These are phyloP conservation scores for Brachystomella parvula DNA, from an alignment of 1,140 invertebrate species.

Conservation along the genomic window DNA sequence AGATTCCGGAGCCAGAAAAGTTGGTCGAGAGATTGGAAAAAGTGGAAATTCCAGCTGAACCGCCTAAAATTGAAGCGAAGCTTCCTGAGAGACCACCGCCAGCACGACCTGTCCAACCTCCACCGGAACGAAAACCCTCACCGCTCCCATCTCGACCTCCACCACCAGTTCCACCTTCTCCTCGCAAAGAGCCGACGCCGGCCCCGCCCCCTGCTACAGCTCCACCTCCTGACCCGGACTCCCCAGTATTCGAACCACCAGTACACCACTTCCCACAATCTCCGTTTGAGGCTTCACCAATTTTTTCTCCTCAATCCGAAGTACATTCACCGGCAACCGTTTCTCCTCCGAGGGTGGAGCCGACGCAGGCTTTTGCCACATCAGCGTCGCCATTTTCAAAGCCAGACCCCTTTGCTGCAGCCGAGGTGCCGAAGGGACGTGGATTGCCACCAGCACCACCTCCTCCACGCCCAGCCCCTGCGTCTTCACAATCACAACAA, in stretches of 20 bases:
- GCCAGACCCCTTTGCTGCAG: background rate
- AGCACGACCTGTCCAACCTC: background rate
- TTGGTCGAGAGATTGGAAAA: background rate
- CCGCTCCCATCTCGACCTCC: background rate
- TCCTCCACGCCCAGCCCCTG: background rate
- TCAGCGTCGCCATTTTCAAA: background rate
- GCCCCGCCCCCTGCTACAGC: constrained; percentile 33
- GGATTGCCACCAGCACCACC: constrained; percentile 3
- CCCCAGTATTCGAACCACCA: background rate
- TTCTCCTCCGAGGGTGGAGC: constrained; percentile 4
- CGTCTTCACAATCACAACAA: background rate
- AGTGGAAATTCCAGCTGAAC: background rate
- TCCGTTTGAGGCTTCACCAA: background rate
- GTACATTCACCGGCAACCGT: constrained; percentile 6
- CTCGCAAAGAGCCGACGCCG: constrained; percentile 7
- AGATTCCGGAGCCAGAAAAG: background rate
- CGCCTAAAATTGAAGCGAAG: background rate
- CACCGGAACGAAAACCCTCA: background rate
- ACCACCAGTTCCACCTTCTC: background rate
- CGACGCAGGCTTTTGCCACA: background rate
- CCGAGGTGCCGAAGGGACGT: background rate
- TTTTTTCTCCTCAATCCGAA: background rate
- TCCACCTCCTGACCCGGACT: constrained; percentile 11
- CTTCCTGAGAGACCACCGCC: background rate
- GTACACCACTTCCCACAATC: background rate